Base-by-base conservation (phyloP, 2,113 vertebrate genomes). In the Turnix velox region DNA sequence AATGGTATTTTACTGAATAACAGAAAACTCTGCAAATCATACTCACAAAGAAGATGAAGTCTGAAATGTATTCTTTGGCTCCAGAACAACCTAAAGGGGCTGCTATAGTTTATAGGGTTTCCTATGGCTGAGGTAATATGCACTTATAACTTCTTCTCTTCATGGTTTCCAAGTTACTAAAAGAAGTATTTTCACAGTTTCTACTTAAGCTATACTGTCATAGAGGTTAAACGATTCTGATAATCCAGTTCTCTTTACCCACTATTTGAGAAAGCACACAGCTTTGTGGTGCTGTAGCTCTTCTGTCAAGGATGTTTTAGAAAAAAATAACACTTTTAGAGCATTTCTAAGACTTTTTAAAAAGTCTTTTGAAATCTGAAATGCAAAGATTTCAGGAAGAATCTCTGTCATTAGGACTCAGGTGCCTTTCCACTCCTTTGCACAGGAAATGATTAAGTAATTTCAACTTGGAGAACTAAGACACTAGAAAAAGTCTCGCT, bases 1-100 rank as follows among this genome's bases (percentile, higher is more conserved):
- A 93, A 91, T 31, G 55, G 19, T 66, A 90, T 93, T 96, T 95
- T 46, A 88, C 90, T 62, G 45, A 91, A 25, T 42, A 93, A 61
- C 25, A 88, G 51, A 30, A 88, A 94, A 93, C 17, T 65, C 79
- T 48, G 74, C 49, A 59, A 57, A 84, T 88, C 49, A 88, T 83
- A 83, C 59, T 91, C 63, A 62, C 14, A 67, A 3, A 75, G 25
- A 88, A 67, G n/a, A 93, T 63, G n/a, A 95, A 93, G 84, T 54
- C 40, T 83, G 87, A 96, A 96, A 85, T 83, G 65, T 74, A 73
- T 83, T 92, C 30, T 71, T 93, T 89, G 67, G 84, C 87, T 90
- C 59, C 24, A 85, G 66, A 94, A 40, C 25, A 76, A 75, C 27
- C 42, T 91, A 65, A 94, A 80, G 37, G 92, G 94, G 48, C 59